phyloP scores from a whole-genome alignment of 1,140 invertebrate species.

The Bombus waltoni region DNA sequence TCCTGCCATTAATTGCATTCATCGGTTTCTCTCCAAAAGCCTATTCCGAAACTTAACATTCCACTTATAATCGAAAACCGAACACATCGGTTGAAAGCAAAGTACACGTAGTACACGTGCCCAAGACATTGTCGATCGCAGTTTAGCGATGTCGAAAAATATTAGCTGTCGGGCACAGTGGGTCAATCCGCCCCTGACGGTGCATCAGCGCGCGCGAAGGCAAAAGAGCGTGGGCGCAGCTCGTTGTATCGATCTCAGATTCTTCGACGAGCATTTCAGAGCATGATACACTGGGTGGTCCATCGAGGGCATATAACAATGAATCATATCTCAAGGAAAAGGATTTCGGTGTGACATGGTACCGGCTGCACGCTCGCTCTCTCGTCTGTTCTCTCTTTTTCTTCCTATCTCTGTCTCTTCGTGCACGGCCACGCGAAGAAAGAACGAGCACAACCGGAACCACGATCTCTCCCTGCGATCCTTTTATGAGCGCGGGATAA shows the following conservation, averaged over 20 bases:
- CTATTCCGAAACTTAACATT: too few species aligned
- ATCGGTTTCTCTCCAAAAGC: too few species aligned
- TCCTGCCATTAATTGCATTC: too few species aligned
- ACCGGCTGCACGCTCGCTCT: conserved; percentile 29
- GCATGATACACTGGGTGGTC: conserved; percentile 79
- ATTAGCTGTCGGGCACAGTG: conserved; percentile 47
- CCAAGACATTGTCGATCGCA: conserved; percentile 28
- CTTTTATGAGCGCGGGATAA: conserved; percentile 55
- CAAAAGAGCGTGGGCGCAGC: conserved; percentile 75
- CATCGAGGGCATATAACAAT: conserved; percentile 72
- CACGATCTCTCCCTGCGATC: conserved; percentile 41
- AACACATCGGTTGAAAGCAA: too few species aligned
- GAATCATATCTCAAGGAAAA: conserved; percentile 75
- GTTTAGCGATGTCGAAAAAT: conserved; percentile 29
- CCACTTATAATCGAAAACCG: too few species aligned
- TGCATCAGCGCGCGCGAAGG: conserved; percentile 55
- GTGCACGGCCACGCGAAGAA: conserved; percentile 30
- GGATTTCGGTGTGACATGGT: conserved; percentile 70
- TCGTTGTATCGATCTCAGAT: conserved; percentile 78
- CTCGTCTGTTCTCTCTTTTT: not conserved
- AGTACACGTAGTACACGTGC: not conserved
- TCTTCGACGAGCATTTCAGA: conserved; percentile 77
- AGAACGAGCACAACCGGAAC: conserved; percentile 61
- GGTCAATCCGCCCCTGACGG: conserved; percentile 64
- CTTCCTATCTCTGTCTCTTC: not conserved